Conservation (phyloP, 1,140 invertebrate species). For the Cherax quadricarinatus region DNA sequence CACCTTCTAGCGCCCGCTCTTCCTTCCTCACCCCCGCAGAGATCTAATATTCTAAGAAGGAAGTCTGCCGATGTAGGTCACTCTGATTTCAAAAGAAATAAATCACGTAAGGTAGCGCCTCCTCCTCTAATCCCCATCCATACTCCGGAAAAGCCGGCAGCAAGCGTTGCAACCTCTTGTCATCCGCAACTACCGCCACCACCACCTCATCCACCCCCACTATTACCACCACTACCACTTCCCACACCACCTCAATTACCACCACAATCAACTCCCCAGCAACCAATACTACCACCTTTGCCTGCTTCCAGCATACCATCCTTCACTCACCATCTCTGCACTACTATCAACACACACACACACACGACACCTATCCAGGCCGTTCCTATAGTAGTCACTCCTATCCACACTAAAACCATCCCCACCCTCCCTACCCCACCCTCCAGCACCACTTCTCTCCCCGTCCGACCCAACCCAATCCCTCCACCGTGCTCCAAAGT, state of each 20-base stretch:
- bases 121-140: conserved; percentile 59
- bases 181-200: not conserved
- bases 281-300: not conserved
- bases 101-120: conserved; percentile 59
- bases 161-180: not conserved
- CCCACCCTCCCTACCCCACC: not conserved
- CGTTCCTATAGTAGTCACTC: not conserved
- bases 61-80: conserved; percentile 50
- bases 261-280: not conserved
- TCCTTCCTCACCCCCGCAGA: conserved; percentile 12
- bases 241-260: not conserved
- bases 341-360: not conserved
- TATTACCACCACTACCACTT: not conserved
- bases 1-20: conserved; percentile 6
- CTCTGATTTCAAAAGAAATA: conserved; percentile 48
- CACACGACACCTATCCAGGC: not conserved
- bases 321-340: not conserved
- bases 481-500: conserved; percentile 5
- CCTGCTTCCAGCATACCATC: not conserved
- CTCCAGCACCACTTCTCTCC: not conserved
- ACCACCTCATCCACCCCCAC: not conserved
- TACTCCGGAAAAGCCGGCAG: conserved; percentile 11
- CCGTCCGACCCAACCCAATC: not conserved
- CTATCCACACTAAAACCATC: not conserved
- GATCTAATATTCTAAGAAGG: conserved; percentile 46